These are phyloP conservation scores for Operophtera brumata DNA, from an alignment of 2,888 invertebrate genomes.

Conservation along the genomic window DNA sequence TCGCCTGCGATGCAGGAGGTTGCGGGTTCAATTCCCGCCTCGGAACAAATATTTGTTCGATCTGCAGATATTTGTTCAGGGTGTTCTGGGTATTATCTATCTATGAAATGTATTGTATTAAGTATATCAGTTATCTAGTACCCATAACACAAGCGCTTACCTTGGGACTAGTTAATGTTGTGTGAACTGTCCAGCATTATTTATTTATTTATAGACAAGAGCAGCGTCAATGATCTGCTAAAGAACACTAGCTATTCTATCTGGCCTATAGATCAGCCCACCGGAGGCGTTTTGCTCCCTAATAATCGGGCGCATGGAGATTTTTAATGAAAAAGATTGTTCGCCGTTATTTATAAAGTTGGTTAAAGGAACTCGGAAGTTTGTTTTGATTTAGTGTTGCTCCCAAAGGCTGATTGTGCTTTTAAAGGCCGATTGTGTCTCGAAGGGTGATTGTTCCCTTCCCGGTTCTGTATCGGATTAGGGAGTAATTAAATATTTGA, in stretches of 20 bases:
- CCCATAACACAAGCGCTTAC: no score
- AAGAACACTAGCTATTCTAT: slow-evolving; percentile 3
- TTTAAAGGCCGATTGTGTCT: slow-evolving; percentile 52
- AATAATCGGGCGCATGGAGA: slow-evolving; percentile 77
- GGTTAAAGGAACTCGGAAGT: slow-evolving; percentile 75
- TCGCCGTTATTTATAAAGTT: slow-evolving; percentile 78
- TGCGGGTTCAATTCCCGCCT: no score
- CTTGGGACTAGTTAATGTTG: no score
- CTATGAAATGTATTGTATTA: no score
- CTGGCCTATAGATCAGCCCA: slow-evolving; percentile 40
- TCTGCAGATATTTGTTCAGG: no score
- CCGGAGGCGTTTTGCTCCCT: slow-evolving; percentile 77
- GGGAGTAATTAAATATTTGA: slow-evolving; percentile 55
- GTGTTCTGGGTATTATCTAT: no score
- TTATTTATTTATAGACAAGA: no score
- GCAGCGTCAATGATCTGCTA: background rate
- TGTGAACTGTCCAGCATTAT: no score
- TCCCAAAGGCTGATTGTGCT: slow-evolving; percentile 65
- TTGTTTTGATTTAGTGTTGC: slow-evolving; percentile 78
- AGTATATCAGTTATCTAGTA: no score
- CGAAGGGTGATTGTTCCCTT: slow-evolving; percentile 67
- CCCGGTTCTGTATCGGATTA: slow-evolving; percentile 61
- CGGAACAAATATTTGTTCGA: no score
- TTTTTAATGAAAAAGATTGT: slow-evolving; percentile 81
- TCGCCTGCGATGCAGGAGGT: no score